Evolutionary conservation across 1,140 invertebrate species (phyloP).

Genomic region (Drosophila funebris): DNA sequence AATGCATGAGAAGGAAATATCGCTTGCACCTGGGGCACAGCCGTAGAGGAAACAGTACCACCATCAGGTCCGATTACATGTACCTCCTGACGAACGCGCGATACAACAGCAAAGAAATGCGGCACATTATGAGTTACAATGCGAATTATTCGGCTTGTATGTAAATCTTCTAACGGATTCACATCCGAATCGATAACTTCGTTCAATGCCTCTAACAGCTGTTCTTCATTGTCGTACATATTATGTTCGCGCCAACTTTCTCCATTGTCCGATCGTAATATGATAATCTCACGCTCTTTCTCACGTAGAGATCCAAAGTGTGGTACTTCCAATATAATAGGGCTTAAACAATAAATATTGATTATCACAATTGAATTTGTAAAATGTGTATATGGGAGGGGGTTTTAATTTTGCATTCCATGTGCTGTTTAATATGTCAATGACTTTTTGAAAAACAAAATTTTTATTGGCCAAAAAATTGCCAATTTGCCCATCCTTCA

Average conservation of each 20-base stretch:
- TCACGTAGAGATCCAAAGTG: slow-evolving; percentile 98
- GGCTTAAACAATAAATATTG: slow-evolving; percentile 83
- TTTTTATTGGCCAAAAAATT: no score
- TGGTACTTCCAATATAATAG: slow-evolving; percentile 99
- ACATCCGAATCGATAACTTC: slow-evolving; percentile 94
- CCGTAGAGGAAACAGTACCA: slow-evolving; percentile 97
- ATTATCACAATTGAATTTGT: no score
- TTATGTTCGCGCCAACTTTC: slow-evolving; percentile 99
- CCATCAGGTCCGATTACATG: slow-evolving; percentile 99
- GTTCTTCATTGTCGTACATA: slow-evolving; percentile 96
- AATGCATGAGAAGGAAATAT: slow-evolving; percentile 99
- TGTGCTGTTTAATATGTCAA: no score
- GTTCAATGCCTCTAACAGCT: slow-evolving; percentile 94
- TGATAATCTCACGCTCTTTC: slow-evolving; percentile 98
- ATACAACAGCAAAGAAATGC: slow-evolving; percentile 99
- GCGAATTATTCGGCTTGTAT: slow-evolving; percentile 94
- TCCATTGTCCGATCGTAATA: slow-evolving; percentile 98
- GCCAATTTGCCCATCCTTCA: no score
- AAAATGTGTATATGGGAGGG: no score
- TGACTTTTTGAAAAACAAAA: no score
- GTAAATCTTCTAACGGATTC: slow-evolving; percentile 92
- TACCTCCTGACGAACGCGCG: slow-evolving; percentile 98
- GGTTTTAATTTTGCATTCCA: no score
- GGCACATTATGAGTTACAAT: slow-evolving; percentile 99
- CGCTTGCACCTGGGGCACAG: slow-evolving; percentile 98